Evolutionary conservation across 2,888 invertebrate genomes (phyloP).

Genomic region (Phortica magna): DNA sequence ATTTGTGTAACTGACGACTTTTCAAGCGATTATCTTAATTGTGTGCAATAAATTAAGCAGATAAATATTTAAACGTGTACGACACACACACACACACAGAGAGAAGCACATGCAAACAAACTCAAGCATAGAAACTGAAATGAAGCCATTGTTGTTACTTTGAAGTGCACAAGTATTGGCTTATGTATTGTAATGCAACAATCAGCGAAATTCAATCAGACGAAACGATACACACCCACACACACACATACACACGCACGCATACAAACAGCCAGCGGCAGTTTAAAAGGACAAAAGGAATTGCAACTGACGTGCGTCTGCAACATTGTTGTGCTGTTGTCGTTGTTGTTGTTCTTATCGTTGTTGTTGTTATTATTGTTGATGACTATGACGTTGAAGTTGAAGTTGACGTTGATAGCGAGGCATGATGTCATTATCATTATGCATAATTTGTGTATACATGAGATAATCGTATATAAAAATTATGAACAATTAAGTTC

Average conservation of each 20-base stretch:
- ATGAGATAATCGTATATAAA: constrained; percentile 72
- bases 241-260: not conserved
- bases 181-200: constrained; percentile 4
- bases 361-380: not conserved
- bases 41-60: constrained; percentile 9
- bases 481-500: constrained; percentile 71
- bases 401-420: constrained; percentile 60
- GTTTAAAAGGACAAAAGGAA: constrained; percentile 29
- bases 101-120: no score
- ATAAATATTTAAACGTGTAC: constrained; percentile 9
- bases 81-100: not conserved
- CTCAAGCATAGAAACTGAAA: not conserved
- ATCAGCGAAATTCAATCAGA: constrained; percentile 8
- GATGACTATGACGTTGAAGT: not conserved
- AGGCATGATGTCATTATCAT: constrained; percentile 69
- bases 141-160: not conserved
- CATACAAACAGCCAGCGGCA: constrained; percentile 14
- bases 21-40: constrained; percentile 9
- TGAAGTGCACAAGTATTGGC: not conserved
- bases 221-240: constrained; percentile 54
- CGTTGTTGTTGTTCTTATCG: constrained; percentile 45
- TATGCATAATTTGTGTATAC: constrained; percentile 62
- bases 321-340: constrained; percentile 52
- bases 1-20: constrained; percentile 9
- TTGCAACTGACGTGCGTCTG: not conserved